Conservation (phyloP, 2,888 invertebrate species). For the Synergus itoensis region DNA sequence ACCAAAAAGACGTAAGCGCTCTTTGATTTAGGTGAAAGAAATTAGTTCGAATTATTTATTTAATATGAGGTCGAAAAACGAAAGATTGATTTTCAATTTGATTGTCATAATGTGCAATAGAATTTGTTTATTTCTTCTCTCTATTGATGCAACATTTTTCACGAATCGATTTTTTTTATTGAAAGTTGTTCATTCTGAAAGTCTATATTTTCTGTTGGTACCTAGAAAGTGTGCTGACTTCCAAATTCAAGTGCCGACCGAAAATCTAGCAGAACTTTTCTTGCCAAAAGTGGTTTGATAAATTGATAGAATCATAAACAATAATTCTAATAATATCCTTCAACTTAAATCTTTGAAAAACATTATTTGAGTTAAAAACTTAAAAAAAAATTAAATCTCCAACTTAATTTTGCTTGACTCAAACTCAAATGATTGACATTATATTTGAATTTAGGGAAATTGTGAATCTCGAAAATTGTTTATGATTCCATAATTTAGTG, state of each 20-base stretch:
- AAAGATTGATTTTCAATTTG: slow-evolving; percentile 1
- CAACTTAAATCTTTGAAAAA: not conserved
- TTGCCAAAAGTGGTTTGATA: not conserved
- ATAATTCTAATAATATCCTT: not conserved
- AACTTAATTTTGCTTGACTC: not conserved
- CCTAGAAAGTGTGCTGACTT: not conserved
- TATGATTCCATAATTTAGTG: slow-evolving; percentile 7
- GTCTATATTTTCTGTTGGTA: slow-evolving; percentile 3
- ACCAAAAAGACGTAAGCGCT: slow-evolving; percentile 38
- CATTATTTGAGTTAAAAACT: not conserved
- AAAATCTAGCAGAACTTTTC: not conserved
- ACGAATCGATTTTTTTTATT: not conserved
- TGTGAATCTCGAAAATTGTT: not conserved
- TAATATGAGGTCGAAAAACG: not conserved
- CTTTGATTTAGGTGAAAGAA: slow-evolving; percentile 25
- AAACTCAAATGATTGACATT: not conserved
- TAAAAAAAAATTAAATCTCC: not conserved
- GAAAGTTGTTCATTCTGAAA: not conserved
- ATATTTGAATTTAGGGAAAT: not conserved
- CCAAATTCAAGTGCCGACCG: slow-evolving; percentile 3
- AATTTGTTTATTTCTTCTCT: not conserved
- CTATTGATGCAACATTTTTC: not conserved
- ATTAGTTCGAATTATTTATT: slow-evolving; percentile 26
- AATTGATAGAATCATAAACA: not conserved
- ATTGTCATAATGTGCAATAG: not conserved